Base-by-base conservation (phyloP, 2,113 vertebrate species). In the Oryzias woworae region DNA sequence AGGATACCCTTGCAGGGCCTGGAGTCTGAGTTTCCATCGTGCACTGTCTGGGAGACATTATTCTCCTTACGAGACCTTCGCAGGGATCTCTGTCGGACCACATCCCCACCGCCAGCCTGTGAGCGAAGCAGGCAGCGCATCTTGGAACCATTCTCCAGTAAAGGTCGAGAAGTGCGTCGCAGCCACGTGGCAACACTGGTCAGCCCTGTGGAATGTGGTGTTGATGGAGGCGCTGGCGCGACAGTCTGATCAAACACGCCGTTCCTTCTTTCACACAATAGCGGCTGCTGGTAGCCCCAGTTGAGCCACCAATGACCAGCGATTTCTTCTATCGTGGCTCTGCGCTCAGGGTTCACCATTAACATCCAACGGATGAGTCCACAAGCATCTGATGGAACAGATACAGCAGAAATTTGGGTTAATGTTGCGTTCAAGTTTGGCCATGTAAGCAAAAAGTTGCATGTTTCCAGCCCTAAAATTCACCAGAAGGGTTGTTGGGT, bases 291-390 rank as follows among this genome's bases (percentile, higher is more conserved):
- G 60, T 97, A 99, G 62, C 97, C 96, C 97, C 96, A 98, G 89
- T 98, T 99, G 46, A 99, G 93, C 97, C 97, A 99, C 97, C 96
- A 98, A 77, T 99, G 97, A 4, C 93, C 90, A 14, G 94, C 94
- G 0, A 98, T 95, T 63, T 99, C 97, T 68, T 97, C 94, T n/a
- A 98, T 83, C 8, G 93, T 98, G 53, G 97, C 97, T 18, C 97
- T 92, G 28, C 95, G 94, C 50, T 94, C 95, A 0, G 97, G 97
- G 89, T 98, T 98, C 66, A 98, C 96, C 96, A 98, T 98, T 52
- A 99, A 74, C 82, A 99, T 94, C 97, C 97, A 99, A 0, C 97
- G 95, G 86, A 99, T 99, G 12, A 99, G 91, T 59, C 97, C 97
- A 17, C 94, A 95, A 18, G 97, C 97, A 16, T 98, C 97, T 99